These are phyloP conservation scores for Miltochrista miniata DNA, from an alignment of 2,888 invertebrate genomes.

Conservation along the genomic window DNA sequence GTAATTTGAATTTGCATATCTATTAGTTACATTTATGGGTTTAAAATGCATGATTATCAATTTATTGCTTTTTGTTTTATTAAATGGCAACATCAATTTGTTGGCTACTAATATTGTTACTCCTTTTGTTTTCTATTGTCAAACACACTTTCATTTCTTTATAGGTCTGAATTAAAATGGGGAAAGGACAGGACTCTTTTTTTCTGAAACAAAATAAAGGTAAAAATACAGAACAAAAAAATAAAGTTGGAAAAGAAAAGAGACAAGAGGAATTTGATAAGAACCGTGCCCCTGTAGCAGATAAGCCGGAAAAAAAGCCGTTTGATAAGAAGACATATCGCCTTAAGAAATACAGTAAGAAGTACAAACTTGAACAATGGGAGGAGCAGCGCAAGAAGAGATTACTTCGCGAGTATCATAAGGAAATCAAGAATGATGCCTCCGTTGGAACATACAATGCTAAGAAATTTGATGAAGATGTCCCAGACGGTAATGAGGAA, in stretches of 20 bases:
- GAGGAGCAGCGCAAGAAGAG: conserved; percentile 85
- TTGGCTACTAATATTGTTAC: too few relatives aligned
- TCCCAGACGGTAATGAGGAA: conserved; percentile 47
- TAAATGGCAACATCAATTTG: neutral
- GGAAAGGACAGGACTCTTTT: conserved; percentile 63
- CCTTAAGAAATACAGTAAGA: conserved; percentile 87
- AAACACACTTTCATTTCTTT: conserved; percentile 80
- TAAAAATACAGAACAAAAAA: conserved; percentile 16
- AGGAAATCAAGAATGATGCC: conserved; percentile 79
- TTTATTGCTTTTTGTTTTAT: neutral
- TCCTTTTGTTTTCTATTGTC: conserved; percentile 35
- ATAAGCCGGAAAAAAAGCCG: conserved; percentile 71
- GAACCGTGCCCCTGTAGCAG: conserved; percentile 41
- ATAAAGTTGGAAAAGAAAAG: conserved; percentile 30
- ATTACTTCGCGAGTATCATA: conserved; percentile 82
- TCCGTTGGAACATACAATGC: conserved; percentile 71
- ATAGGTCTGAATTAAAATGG: conserved; percentile 73
- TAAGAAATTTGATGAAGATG: conserved; percentile 77
- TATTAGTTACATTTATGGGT: neutral
- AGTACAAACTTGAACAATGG: conserved; percentile 87
- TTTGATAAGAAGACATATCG: conserved; percentile 88
- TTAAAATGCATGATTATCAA: neutral
- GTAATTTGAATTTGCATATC: too few relatives aligned
- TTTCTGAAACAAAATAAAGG: conserved; percentile 57
- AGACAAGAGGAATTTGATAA: conserved; percentile 59